phyloP scores from a whole-genome alignment of 2,888 invertebrate species.

The Taenaris catops region DNA sequence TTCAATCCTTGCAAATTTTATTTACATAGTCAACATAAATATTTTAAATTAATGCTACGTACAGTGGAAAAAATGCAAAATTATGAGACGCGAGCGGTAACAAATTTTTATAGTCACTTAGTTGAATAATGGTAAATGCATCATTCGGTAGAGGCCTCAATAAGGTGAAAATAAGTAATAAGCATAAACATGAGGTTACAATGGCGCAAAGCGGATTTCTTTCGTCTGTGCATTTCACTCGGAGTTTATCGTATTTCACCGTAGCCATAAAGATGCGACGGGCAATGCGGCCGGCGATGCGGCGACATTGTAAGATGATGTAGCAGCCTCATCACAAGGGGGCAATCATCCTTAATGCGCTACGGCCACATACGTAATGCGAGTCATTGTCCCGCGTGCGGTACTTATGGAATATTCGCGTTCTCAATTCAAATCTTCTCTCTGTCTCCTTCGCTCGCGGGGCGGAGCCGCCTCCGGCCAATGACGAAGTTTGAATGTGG shows the following conservation, averaged over 20 bases:
- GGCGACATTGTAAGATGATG: conserved; percentile 68
- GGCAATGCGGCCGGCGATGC: conserved; percentile 59
- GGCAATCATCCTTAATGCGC: conserved; percentile 78
- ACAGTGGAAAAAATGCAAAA: too few relatives aligned
- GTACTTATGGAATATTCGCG: conserved; percentile 80
- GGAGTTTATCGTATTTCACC: conserved; percentile 72
- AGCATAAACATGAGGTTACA: conserved; percentile 69
- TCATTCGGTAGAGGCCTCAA: conserved; percentile 52
- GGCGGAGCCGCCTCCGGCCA: conserved; percentile 76
- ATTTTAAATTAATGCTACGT: too few relatives aligned
- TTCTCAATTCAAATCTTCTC: conserved; percentile 78
- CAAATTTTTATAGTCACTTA: conserved; percentile 1
- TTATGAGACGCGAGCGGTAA: neutral
- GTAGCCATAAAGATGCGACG: conserved; percentile 62
- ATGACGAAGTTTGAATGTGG: conserved; percentile 71
- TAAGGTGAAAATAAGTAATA: conserved; percentile 74
- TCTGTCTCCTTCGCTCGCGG: conserved; percentile 75
- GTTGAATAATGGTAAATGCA: conserved; percentile 17
- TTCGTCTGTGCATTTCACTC: conserved; percentile 68
- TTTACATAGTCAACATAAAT: too few relatives aligned
- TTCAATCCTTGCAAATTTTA: too few relatives aligned
- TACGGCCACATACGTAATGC: conserved; percentile 78
- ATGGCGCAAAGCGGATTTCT: conserved; percentile 68
- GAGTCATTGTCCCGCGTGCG: conserved; percentile 78
- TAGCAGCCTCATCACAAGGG: conserved; percentile 76